Percentiles rank a stretch among this genome's conserved stretches.
Evolutionary conservation across 2,888 invertebrate species (phyloP).

Genomic region (Aphrophora alni): DNA sequence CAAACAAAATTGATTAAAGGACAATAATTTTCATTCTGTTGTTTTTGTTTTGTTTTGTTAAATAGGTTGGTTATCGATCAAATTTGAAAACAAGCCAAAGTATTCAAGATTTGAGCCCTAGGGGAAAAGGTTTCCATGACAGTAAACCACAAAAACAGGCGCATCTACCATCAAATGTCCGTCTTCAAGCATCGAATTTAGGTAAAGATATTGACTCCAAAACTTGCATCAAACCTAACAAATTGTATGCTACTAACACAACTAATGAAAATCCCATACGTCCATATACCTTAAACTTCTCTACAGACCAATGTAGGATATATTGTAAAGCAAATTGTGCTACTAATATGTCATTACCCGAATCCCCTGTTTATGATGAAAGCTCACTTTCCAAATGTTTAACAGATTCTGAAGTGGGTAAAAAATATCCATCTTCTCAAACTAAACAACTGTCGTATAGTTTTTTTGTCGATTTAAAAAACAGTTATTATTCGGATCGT

Average conservation of each 20-base stretch:
- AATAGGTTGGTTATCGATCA: conserved; percentile 78
- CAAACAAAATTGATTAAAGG: too few relatives aligned
- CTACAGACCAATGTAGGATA: conserved; percentile 56
- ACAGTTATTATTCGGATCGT: conserved; percentile 31
- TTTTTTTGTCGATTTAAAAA: conserved; percentile 51
- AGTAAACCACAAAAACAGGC: conserved; percentile 26
- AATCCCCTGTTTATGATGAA: conserved; percentile 83
- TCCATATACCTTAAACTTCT: conserved; percentile 63
- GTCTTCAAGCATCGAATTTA: conserved; percentile 42
- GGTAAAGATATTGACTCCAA: conserved; percentile 47
- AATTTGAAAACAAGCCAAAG: conserved; percentile 85
- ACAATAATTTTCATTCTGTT: too few relatives aligned
- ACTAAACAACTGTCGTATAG: conserved; percentile 49
- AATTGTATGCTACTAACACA: conserved; percentile 40
- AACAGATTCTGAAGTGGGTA: conserved; percentile 54
- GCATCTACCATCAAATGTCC: conserved; percentile 38
- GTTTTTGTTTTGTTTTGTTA: conserved; percentile 43
- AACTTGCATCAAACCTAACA: conserved; percentile 42
- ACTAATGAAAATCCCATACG: conserved; percentile 55
- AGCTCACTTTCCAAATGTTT: conserved; percentile 60
- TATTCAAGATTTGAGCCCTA: conserved; percentile 82
- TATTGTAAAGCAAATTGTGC: conserved; percentile 55
- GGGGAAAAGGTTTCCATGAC: conserved; percentile 41
- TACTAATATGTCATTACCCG: conserved; percentile 69
- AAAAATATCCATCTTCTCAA: not conserved